A percentile compares a stretch with the other conserved stretches of the same genome.
These are phyloP conservation scores for Apostichopus parvimensis DNA, from an alignment of 35 echinoderm and acorn worm genomes.

Conservation along the genomic window DNA sequence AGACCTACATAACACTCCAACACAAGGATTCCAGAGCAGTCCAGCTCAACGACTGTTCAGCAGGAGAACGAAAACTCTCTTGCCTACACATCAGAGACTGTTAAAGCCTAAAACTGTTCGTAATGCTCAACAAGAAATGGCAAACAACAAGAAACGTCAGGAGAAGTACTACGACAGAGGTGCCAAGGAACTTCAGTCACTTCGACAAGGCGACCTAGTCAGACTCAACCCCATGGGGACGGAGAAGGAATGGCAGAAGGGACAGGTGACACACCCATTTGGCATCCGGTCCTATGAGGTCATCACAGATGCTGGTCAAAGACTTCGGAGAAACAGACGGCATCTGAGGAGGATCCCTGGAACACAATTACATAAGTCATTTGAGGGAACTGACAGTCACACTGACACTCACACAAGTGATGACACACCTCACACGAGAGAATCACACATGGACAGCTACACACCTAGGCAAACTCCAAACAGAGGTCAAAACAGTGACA, in stretches of 20 bases:
- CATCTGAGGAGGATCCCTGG: conserved; percentile 2
- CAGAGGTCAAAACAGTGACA: no score
- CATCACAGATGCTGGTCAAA: background rate
- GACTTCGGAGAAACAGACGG: background rate
- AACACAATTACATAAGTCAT: background rate
- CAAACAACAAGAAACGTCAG: background rate
- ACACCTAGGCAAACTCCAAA: no score
- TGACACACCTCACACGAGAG: no score
- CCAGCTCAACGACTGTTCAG: conserved; percentile 69
- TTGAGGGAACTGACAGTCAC: background rate
- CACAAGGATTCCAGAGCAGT: conserved; percentile 45
- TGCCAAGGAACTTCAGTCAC: background rate
- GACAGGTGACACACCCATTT: background rate
- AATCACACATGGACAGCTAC: no score
- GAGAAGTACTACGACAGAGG: conserved; percentile 1
- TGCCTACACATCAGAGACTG: conserved; percentile 49
- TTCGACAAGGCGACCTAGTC: background rate
- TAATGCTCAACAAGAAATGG: background rate
- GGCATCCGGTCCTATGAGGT: background rate
- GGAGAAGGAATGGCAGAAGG: background rate
- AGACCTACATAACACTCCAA: conserved; percentile 20
- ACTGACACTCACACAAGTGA: background rate
- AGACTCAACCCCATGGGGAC: background rate
- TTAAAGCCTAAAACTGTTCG: conserved; percentile 35
- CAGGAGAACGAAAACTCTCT: conserved; percentile 54